These are phyloP conservation scores for Apodemus speciosus DNA, from an alignment of 2,113 vertebrate genomes.

Conservation along the genomic window DNA sequence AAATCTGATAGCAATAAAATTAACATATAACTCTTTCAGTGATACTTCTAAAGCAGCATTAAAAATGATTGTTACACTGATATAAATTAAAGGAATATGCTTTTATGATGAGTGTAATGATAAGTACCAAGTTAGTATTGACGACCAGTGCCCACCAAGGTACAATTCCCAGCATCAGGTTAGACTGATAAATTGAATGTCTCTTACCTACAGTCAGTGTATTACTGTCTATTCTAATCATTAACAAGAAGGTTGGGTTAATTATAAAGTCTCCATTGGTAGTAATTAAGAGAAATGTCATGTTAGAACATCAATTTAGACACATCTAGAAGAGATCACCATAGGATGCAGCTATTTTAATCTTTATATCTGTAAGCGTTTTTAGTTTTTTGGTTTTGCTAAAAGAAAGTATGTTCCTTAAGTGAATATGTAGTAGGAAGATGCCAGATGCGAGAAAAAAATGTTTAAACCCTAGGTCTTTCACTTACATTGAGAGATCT, in stretches of 20 bases:
- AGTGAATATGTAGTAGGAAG: background rate
- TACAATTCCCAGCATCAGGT: conserved; percentile 3
- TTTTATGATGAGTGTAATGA: conserved; percentile 15
- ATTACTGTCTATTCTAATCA: conserved; percentile 33
- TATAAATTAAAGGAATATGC: conserved; percentile 51
- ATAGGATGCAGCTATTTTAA: background rate
- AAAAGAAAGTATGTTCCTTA: conserved; percentile 23
- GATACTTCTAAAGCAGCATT: conserved; percentile 21
- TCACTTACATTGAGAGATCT: conserved; percentile 7
- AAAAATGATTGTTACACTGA: background rate
- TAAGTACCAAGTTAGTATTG: conserved; percentile 30
- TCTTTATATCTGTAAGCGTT: background rate
- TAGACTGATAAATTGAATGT: conserved; percentile 39
- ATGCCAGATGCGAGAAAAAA: background rate
- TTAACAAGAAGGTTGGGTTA: conserved; percentile 33
- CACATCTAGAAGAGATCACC: conserved; percentile 49
- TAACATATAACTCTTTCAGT: background rate
- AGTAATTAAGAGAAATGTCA: conserved; percentile 53
- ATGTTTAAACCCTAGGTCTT: conserved; percentile 1
- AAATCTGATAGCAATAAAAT: background rate
- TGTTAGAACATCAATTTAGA: conserved; percentile 47
- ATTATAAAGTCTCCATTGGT: background rate
- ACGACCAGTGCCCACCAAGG: background rate
- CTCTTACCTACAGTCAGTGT: conserved; percentile 41
- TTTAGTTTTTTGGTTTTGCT: conserved; percentile 9